Base-by-base conservation (phyloP, 2,888 invertebrate genomes). In the Acanthacorydalis orientalis region DNA sequence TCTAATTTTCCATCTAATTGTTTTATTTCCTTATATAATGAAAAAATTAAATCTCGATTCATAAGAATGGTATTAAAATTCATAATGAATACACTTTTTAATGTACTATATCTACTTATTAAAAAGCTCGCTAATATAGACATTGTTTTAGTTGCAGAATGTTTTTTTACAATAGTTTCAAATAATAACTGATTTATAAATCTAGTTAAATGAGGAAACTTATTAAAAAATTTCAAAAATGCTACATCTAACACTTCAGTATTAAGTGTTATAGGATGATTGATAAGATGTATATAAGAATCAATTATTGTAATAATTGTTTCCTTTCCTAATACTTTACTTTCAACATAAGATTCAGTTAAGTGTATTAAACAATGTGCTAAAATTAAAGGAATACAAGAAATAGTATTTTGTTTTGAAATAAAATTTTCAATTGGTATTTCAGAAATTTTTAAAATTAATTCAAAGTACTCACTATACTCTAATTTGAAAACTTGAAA, bases 11-110 rank as follows among this genome's bases (percentile, higher is more conserved):
- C 23, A 23, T 52, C 58, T 65, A 74, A 57, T 56, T 68, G 51
- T 56, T 70, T 56, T 52, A 69, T 53, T 31, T 69, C 68, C 51
- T 71, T 69, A 1, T 78, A 65, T 43, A 84, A 58, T 0, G 80
- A 77, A 54, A 84, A 70, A 2, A 81, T 67, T 1, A 80, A 58
- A 56, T 78, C 78, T 57, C 77, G 74, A 57, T 77, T 76, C 10
- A 69, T 63, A 39, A 78, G 59, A 43, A 74, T 61, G 44, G 67
- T 68, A 0, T 68, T 59, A 1, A 73, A 58, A 59, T 72, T 67
- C 54, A 70, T 65, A 50, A 66, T 64, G 49, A 77, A 68, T 31
- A 64, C 56, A 12, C 65, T 59, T 51, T 73, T 62, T 10, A 74
- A 67, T 53, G 65, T 68, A 4, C 55, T 53, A 57, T 75, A 73